Conservation (phyloP, 1,140 invertebrate genomes). For the Capitella teleta region DNA sequence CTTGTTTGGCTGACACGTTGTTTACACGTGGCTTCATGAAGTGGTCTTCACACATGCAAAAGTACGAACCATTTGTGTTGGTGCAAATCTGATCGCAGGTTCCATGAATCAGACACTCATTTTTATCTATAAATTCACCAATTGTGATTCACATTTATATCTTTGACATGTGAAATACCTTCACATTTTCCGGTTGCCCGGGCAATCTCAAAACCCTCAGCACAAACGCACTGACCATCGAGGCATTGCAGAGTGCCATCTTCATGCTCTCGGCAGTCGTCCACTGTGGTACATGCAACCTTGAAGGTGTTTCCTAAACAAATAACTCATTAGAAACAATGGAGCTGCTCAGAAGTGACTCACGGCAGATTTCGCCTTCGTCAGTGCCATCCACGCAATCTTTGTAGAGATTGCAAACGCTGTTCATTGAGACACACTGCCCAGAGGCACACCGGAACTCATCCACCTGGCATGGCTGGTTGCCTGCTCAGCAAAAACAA, state of each 20-base stretch:
- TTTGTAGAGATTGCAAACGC: conserved; percentile 11
- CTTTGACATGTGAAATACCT: conserved; percentile 7
- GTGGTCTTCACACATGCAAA: conserved; percentile 6
- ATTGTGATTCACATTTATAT: conserved; percentile 1
- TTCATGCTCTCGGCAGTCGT: background rate
- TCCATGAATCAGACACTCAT: conserved; percentile 1
- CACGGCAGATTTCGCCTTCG: conserved; percentile 11
- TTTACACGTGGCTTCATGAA: background rate
- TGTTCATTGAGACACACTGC: conserved; percentile 49
- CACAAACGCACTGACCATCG: background rate
- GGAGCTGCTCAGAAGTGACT: background rate
- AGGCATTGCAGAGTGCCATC: too few species aligned
- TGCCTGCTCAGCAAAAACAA: background rate
- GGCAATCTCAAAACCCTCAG: background rate
- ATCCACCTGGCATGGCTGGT: conserved; percentile 7
- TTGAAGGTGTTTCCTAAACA: background rate
- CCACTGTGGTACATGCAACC: background rate
- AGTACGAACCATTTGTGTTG: background rate
- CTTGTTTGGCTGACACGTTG: background rate
- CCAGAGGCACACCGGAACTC: conserved; percentile 11
- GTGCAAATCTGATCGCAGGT: conserved; percentile 8
- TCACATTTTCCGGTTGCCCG: background rate
- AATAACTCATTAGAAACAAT: background rate
- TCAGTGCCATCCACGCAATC: conserved; percentile 13
- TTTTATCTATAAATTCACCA: conserved; percentile 1